phyloP scores from a whole-genome alignment of 2,797 vertebrate genomes.

The Acropternis orthonyx region DNA sequence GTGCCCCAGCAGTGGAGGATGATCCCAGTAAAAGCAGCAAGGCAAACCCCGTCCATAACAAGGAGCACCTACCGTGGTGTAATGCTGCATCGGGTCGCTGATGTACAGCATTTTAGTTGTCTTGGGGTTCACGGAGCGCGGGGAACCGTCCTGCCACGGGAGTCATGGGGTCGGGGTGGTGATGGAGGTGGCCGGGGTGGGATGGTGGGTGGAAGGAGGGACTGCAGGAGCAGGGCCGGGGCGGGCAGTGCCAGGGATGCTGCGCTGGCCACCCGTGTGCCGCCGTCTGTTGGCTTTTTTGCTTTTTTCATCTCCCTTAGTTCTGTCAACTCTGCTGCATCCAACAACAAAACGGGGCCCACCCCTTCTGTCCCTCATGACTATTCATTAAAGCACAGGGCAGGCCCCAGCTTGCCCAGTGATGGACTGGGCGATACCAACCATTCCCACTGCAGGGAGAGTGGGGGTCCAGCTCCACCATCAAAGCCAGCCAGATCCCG shows the following conservation, averaged over 20 bases:
- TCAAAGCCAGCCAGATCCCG: background rate
- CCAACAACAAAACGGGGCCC: constrained; percentile 89
- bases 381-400: constrained; percentile 86
- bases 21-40: background rate
- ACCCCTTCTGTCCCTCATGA: constrained; percentile 85
- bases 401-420: constrained; percentile 90
- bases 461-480: constrained; percentile 13
- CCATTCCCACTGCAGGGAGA: constrained; percentile 59
- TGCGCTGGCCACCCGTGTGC: constrained; percentile 30
- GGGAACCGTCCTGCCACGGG: constrained; percentile 52
- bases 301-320: constrained; percentile 77
- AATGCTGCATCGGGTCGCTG: constrained; percentile 80
- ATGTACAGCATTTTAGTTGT: constrained; percentile 86
- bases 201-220: background rate
- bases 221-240: background rate
- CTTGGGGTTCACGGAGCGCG: constrained; percentile 42
- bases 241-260: background rate
- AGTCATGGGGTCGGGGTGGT: constrained; percentile 70
- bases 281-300: constrained; percentile 54
- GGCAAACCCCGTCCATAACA: background rate
- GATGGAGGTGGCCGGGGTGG: background rate
- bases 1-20: rapidly evolving
- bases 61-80: constrained; percentile 85
- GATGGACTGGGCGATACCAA: constrained; percentile 83
- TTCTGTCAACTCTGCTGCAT: constrained; percentile 87